Percentiles rank a stretch among this genome's conserved stretches.
phyloP scores from a whole-genome alignment of 2,797 vertebrate species.

The Lerista edwardsae region DNA sequence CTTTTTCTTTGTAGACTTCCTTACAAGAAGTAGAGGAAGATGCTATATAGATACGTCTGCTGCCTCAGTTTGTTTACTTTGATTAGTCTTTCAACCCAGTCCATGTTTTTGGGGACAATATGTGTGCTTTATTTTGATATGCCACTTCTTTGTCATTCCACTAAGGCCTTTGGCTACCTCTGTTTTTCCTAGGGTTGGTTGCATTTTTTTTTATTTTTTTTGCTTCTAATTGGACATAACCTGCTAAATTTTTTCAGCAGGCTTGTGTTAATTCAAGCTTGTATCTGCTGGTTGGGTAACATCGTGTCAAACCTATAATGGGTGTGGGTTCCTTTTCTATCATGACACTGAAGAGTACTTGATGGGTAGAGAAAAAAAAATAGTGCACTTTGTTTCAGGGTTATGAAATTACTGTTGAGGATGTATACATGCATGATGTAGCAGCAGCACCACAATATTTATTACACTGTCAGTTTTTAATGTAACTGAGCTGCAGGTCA shows the following conservation, averaged over 20 bases:
- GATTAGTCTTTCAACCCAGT: conserved; percentile 65
- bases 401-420: conserved; percentile 84
- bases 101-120: conserved; percentile 65
- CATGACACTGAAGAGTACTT: conserved; percentile 77
- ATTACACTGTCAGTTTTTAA: conserved; percentile 86
- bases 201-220: conserved; percentile 51
- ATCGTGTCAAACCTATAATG: conserved; percentile 73
- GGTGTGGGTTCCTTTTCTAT: conserved; percentile 72
- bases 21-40: conserved; percentile 83
- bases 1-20: conserved; percentile 67
- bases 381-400: conserved; percentile 89
- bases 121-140: conserved; percentile 71
- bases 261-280: conserved; percentile 63
- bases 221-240: conserved; percentile 69
- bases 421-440: conserved; percentile 86
- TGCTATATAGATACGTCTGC: conserved; percentile 85
- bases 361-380: conserved; percentile 72
- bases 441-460: conserved; percentile 88
- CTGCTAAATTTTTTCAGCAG: conserved; percentile 64
- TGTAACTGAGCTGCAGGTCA: conserved; percentile 82
- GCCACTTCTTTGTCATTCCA: conserved; percentile 75
- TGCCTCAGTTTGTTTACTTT: conserved; percentile 73
- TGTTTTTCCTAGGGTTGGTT: conserved; percentile 71
- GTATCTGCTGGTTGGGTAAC: conserved; percentile 70
- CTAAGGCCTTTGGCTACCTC: conserved; percentile 92